phyloP scores from a whole-genome alignment of 2,888 invertebrate species.

The Tineola bisselliella region DNA sequence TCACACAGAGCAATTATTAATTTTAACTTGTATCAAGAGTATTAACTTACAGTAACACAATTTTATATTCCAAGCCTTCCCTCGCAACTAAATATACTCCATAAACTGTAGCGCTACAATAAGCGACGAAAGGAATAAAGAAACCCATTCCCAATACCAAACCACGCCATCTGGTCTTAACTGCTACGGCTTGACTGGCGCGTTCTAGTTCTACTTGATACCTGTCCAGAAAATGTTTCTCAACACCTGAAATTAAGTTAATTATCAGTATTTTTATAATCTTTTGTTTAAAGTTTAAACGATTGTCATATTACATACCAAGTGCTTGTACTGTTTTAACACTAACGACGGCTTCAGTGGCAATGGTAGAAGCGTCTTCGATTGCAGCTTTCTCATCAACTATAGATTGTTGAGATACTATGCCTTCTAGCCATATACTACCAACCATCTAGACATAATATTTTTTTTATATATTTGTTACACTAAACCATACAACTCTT shows the following conservation, averaged over 20 bases:
- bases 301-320: constrained; percentile 36
- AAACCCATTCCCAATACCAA: constrained; percentile 75
- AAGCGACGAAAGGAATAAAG: constrained; percentile 75
- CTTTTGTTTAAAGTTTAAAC: no score
- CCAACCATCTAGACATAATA: constrained; percentile 49
- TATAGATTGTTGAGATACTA: constrained; percentile 67
- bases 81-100: constrained; percentile 74
- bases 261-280: not conserved
- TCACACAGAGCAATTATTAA: no score
- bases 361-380: constrained; percentile 71
- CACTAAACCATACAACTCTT: no score
- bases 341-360: constrained; percentile 73
- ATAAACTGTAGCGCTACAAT: constrained; percentile 75
- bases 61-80: constrained; percentile 69
- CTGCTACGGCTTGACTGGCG: constrained; percentile 63
- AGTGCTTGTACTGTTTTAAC: constrained; percentile 74
- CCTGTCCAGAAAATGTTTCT: constrained; percentile 64
- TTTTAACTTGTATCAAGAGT: not conserved
- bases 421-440: constrained; percentile 71
- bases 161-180: constrained; percentile 72
- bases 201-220: constrained; percentile 60
- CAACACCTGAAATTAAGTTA: constrained; percentile 39
- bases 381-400: constrained; percentile 69
- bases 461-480: no score
- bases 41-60: constrained; percentile 71